Percentiles rank a stretch among this genome's conserved stretches.
phyloP scores from a whole-genome alignment of 2,797 vertebrate genomes.

The Melanotaenia parkinsoni region DNA sequence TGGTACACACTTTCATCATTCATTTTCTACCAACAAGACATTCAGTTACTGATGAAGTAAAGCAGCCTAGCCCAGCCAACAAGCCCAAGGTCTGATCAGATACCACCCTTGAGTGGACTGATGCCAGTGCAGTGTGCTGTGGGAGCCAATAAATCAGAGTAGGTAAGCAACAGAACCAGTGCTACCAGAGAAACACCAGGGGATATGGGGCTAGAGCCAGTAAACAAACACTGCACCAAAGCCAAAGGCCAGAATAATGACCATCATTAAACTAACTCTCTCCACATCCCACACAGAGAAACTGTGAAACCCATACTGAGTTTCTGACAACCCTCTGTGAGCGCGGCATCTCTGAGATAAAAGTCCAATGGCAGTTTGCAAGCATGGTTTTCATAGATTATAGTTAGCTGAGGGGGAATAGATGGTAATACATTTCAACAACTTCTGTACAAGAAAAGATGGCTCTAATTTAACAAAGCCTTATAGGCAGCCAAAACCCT shows the following conservation, averaged over 20 bases:
- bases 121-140: constrained; percentile 63
- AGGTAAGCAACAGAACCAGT: constrained; percentile 67
- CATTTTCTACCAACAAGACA: constrained; percentile 38
- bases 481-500: constrained; percentile 32
- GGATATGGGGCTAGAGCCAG: constrained; percentile 68
- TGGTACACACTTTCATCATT: constrained; percentile 32
- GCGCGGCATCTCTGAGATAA: constrained; percentile 27
- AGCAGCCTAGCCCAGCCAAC: constrained; percentile 30
- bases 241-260: constrained; percentile 76
- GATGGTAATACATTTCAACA: constrained; percentile 26
- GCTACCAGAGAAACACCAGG: constrained; percentile 72
- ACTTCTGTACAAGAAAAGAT: constrained; percentile 14
- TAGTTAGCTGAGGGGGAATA: constrained; percentile 3
- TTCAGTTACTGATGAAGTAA: constrained; percentile 42
- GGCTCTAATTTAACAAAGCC: neutral
- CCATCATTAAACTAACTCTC: constrained; percentile 73
- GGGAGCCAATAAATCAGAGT: constrained; percentile 77
- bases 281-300: constrained; percentile 63
- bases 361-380: constrained; percentile 17
- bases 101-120: constrained; percentile 59
- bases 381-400: constrained; percentile 16
- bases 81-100: constrained; percentile 60
- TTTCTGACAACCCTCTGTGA: constrained; percentile 43
- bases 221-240: constrained; percentile 76
- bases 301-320: constrained; percentile 45